Conservation (phyloP, 1,140 invertebrate species). For the Belonocnema kinseyi region DNA sequence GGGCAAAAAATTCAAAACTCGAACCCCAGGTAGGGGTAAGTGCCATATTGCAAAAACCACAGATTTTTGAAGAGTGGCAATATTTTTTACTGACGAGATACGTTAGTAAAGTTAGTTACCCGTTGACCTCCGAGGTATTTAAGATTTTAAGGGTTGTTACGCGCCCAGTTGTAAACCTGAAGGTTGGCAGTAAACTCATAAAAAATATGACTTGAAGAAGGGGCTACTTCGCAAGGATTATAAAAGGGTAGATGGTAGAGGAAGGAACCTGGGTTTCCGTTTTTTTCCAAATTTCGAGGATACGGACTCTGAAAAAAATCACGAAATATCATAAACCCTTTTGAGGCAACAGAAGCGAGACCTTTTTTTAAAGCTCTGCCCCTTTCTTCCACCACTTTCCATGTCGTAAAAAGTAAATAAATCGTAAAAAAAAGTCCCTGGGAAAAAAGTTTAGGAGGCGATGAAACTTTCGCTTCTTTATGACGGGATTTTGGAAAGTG, state of each 20-base stretch:
- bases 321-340: slow-evolving; percentile 67
- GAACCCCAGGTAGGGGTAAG: slow-evolving; percentile 15
- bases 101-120: slow-evolving; percentile 22
- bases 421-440: slow-evolving; percentile 46
- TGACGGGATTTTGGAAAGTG: slow-evolving; percentile 9
- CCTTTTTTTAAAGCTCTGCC: slow-evolving; percentile 45
- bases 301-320: slow-evolving; percentile 29
- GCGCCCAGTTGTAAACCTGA: slow-evolving; percentile 46
- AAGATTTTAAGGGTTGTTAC: slow-evolving; percentile 10
- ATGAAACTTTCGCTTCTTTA: slow-evolving; percentile 57
- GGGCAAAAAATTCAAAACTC: slow-evolving; percentile 18
- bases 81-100: slow-evolving; percentile 59
- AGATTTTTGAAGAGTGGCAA: slow-evolving; percentile 56
- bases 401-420: slow-evolving; percentile 49
- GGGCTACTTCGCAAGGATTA: slow-evolving; percentile 61
- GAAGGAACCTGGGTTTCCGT: slow-evolving; percentile 38
- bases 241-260: slow-evolving; percentile 62
- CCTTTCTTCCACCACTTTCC: slow-evolving; percentile 47
- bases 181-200: slow-evolving; percentile 66
- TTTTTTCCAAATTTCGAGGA: slow-evolving; percentile 24
- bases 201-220: slow-evolving; percentile 63
- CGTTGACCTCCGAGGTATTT: slow-evolving; percentile 12
- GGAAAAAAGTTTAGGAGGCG: background rate
- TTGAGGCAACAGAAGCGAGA: slow-evolving; percentile 46
- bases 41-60: slow-evolving; percentile 54